phyloP scores from a whole-genome alignment of 2,113 vertebrate species.

The Megaceryle torquata region DNA sequence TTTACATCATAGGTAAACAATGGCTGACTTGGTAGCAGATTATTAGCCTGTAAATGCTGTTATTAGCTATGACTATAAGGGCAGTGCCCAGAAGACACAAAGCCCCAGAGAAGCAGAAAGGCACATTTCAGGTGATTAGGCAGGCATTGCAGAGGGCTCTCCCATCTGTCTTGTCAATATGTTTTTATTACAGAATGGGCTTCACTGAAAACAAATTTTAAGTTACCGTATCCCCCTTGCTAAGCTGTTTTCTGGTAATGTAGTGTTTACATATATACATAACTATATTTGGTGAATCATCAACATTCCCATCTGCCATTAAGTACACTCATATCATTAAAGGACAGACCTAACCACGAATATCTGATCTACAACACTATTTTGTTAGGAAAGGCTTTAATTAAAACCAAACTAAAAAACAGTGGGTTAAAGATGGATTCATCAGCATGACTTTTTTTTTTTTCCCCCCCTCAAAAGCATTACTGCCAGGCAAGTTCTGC shows the following conservation, averaged over 20 bases:
- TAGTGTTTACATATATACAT: neutral
- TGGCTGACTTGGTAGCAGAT: neutral
- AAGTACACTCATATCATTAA: neutral
- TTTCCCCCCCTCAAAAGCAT: neutral
- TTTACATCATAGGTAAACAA: neutral
- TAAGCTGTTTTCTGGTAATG: neutral
- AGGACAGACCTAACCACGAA: neutral
- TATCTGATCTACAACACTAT: neutral
- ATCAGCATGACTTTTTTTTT: neutral
- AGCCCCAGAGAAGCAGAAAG: neutral
- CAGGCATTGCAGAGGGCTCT: neutral
- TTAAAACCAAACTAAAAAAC: neutral
- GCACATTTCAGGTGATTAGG: neutral
- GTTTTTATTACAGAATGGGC: neutral
- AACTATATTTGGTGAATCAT: conserved; percentile 17
- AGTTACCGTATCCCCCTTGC: neutral
- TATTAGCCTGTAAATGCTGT: neutral
- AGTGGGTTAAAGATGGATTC: neutral
- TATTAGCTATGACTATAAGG: neutral
- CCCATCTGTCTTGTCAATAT: neutral
- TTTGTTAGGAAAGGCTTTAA: neutral
- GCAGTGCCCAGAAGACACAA: neutral
- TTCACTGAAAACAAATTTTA: neutral
- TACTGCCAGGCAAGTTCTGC: neutral
- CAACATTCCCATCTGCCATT: conserved; percentile 9